A percentile compares a stretch with the other conserved stretches of the same genome.
Conservation (phyloP, 1,140 invertebrate genomes). For the Heterodera schachtii region DNA sequence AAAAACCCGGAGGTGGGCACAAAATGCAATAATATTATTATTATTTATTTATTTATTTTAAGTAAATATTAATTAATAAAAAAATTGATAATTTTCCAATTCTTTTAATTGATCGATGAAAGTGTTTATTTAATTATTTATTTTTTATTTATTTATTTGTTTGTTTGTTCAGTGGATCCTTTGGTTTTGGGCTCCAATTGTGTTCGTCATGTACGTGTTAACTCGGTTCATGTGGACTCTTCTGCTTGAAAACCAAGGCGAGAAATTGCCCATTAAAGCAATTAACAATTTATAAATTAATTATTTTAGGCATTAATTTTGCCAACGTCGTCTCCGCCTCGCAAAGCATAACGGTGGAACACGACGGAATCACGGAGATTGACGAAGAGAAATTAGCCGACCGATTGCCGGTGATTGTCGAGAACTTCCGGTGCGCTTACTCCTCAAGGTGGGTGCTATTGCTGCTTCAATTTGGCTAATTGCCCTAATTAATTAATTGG, state of each 20-base stretch:
- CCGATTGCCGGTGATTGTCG: slow-evolving; percentile 32
- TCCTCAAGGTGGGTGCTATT: slow-evolving; percentile 25
- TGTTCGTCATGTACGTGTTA: slow-evolving; percentile 41
- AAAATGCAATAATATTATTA: slow-evolving; percentile 2
- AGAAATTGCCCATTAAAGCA: no score
- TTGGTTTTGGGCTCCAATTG: slow-evolving; percentile 42
- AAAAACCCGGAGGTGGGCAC: slow-evolving; percentile 39
- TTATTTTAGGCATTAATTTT: slow-evolving; percentile 36
- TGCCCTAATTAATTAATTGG: background rate
- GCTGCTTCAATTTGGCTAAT: no score
- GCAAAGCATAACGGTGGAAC: slow-evolving; percentile 25
- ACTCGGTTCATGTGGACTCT: slow-evolving; percentile 40
- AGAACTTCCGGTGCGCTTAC: slow-evolving; percentile 39
- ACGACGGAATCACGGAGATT: slow-evolving; percentile 38
- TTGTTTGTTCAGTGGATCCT: slow-evolving; percentile 30
- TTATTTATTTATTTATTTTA: background rate
- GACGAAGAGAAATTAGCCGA: slow-evolving; percentile 42
- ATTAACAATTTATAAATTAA: slow-evolving; percentile 11
- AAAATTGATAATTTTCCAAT: no score
- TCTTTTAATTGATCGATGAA: no score
- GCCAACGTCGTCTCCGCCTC: slow-evolving; percentile 32
- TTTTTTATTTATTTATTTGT: background rate
- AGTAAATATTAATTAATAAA: background rate
- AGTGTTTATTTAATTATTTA: background rate
- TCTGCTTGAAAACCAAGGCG: slow-evolving; percentile 40